Evolutionary conservation across 2,113 vertebrate genomes (phyloP).

Genomic region (Larimichthys crocea): DNA sequence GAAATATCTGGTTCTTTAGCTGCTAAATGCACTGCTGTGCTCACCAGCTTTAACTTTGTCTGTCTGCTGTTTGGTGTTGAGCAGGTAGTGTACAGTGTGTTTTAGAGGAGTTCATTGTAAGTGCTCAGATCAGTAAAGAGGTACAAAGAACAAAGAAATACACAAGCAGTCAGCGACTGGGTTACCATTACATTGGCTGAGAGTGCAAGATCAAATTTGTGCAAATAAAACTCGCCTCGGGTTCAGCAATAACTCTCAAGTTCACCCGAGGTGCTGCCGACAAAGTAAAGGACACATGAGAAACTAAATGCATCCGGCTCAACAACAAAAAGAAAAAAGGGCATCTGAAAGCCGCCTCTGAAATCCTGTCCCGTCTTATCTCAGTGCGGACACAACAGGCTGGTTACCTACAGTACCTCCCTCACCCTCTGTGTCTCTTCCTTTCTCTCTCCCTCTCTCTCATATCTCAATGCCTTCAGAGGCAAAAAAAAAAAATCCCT

Average conservation of each 20-base stretch:
- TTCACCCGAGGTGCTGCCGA: conserved; percentile 11
- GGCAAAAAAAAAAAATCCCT: conserved; percentile 32
- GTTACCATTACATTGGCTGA: neutral
- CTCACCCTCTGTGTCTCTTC: conserved; percentile 1
- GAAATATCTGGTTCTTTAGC: neutral
- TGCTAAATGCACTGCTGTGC: neutral
- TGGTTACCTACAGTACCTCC: conserved; percentile 10
- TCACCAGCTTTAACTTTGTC: neutral
- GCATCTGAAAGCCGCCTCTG: conserved; percentile 16
- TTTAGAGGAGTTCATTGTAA: neutral
- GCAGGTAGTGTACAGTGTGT: neutral
- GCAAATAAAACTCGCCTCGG: neutral
- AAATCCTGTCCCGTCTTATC: conserved; percentile 46
- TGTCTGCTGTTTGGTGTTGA: neutral
- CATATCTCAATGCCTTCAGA: conserved; percentile 42
- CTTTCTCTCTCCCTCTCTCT: conserved; percentile 10
- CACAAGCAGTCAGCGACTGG: neutral
- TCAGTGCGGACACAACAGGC: conserved; percentile 14
- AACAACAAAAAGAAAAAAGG: conserved; percentile 28
- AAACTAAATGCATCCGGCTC: conserved; percentile 4
- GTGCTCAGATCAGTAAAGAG: neutral
- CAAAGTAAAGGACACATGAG: conserved; percentile 28
- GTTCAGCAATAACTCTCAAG: neutral
- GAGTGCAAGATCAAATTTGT: neutral
- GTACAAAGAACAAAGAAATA: neutral